These are phyloP conservation scores for Synergus itoensis DNA, from an alignment of 2,888 invertebrate genomes.

Conservation along the genomic window DNA sequence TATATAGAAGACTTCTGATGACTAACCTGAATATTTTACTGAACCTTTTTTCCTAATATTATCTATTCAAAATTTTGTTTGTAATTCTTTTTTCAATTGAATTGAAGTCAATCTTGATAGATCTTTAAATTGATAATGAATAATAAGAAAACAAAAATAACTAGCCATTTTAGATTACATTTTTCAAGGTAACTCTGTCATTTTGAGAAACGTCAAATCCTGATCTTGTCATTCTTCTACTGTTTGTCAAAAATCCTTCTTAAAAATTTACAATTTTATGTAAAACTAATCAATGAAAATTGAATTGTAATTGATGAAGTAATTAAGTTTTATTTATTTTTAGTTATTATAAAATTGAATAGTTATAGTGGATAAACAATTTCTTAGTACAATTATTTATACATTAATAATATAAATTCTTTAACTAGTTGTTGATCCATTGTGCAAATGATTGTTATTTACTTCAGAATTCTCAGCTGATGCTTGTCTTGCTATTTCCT, in stretches of 20 bases:
- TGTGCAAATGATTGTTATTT: slow-evolving; percentile 57
- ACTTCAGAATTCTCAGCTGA: slow-evolving; percentile 60
- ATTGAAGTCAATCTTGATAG: background rate
- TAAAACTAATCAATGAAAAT: background rate
- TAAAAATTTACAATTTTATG: too few relatives aligned
- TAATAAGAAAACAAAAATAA: background rate
- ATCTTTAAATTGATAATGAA: background rate
- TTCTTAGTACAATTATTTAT: slow-evolving; percentile 3
- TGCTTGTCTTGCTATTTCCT: slow-evolving; percentile 67
- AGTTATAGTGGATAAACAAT: background rate
- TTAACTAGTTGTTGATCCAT: slow-evolving; percentile 34
- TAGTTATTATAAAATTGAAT: background rate
- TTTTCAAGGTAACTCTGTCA: slow-evolving; percentile 22
- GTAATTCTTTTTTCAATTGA: background rate
- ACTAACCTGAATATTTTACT: slow-evolving; percentile 19
- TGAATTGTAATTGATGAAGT: background rate
- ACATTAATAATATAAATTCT: slow-evolving; percentile 45
- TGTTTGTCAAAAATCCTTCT: slow-evolving; percentile 1
- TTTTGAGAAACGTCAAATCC: slow-evolving; percentile 20
- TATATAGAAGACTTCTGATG: background rate
- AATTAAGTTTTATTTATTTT: background rate
- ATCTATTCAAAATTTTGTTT: background rate
- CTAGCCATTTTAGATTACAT: background rate
- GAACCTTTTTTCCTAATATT: background rate
- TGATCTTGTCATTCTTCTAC: slow-evolving; percentile 13